Percentiles rank a stretch among this genome's conserved stretches.
Evolutionary conservation across 2,888 invertebrate genomes (phyloP).

Genomic region (Drosophila peninsularis): DNA sequence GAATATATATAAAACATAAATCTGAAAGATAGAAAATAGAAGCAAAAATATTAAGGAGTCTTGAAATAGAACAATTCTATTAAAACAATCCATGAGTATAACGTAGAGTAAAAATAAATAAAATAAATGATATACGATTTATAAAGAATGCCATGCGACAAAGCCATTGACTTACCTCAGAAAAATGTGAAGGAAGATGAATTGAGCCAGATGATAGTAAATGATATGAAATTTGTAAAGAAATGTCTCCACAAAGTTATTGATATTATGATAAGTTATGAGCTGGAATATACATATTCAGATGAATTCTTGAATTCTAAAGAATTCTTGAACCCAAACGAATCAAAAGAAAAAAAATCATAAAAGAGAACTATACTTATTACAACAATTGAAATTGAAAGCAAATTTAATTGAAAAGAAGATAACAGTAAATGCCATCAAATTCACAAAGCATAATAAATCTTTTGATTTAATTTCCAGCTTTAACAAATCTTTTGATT

Average conservation of each 20-base stretch:
- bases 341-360: background rate
- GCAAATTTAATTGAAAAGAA: background rate
- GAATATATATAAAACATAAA: background rate
- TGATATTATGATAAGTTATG: conserved; percentile 2
- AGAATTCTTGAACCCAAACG: background rate
- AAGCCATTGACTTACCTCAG: background rate
- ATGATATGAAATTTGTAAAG: background rate
- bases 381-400: background rate
- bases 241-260: background rate
- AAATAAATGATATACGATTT: conserved; percentile 1
- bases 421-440: background rate
- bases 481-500: background rate
- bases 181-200: background rate
- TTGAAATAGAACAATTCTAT: too few species aligned
- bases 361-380: background rate
- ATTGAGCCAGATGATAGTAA: conserved; percentile 5
- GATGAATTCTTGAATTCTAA: background rate
- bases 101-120: background rate
- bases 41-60: too few species aligned
- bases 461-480: background rate
- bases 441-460: background rate
- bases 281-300: too few species aligned
- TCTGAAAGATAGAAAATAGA: background rate
- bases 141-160: background rate
- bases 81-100: too few species aligned